Conservation (phyloP, 2,113 vertebrate species). For the Eublepharis macularius region DNA sequence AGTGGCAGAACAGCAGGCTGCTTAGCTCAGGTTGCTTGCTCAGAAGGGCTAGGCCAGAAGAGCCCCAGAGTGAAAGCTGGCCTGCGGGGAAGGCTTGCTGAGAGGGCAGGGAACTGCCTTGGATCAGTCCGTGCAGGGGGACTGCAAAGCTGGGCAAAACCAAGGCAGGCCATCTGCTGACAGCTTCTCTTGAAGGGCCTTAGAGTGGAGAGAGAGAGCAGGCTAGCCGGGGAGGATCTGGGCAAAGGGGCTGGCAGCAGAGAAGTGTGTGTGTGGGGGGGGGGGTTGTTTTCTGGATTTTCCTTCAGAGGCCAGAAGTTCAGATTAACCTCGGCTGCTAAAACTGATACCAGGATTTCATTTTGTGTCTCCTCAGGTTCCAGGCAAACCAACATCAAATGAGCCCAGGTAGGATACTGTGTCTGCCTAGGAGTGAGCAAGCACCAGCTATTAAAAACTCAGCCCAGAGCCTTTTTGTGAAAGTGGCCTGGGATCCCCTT, state of each 20-base stretch:
- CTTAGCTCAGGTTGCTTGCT: too few species aligned
- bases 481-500: background rate
- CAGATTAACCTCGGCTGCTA: conserved; percentile 1
- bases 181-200: background rate
- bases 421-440: background rate
- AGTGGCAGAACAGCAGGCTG: too few species aligned
- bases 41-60: too few species aligned
- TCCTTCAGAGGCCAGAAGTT: background rate
- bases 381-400: conserved; percentile 63
- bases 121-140: too few species aligned
- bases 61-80: too few species aligned
- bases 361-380: conserved; percentile 57
- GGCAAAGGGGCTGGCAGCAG: background rate
- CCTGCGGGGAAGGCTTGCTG: too few species aligned
- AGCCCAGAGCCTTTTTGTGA: background rate
- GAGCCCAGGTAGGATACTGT: conserved; percentile 73
- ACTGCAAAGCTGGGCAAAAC: background rate
- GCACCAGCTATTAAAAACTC: background rate
- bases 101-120: background rate
- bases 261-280: too few species aligned
- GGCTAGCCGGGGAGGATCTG: too few species aligned
- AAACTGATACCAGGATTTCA: background rate
- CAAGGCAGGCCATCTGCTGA: background rate
- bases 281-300: background rate
- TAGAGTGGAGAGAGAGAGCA: background rate